Conservation (phyloP, 2,888 invertebrate species). For the Oegoconia quadripuncta region DNA sequence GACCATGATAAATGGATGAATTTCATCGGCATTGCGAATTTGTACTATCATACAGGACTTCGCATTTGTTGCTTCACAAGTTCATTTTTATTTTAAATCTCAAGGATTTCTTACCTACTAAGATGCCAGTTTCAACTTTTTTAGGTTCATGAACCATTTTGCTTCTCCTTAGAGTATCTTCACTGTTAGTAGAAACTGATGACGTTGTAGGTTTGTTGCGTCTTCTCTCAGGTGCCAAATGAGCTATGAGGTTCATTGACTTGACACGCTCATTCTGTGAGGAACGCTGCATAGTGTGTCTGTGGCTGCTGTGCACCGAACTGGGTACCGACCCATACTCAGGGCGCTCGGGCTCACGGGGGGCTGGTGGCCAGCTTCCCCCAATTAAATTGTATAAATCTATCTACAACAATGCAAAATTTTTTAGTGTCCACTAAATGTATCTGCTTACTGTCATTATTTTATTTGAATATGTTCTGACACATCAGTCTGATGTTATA, state of each 20-base stretch:
- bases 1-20: too few species aligned
- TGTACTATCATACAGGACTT: too few species aligned
- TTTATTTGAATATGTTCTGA: too few species aligned
- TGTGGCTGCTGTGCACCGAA: slow-evolving; percentile 41
- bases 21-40: too few species aligned
- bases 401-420: slow-evolving; percentile 40
- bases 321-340: slow-evolving; percentile 46
- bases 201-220: slow-evolving; percentile 43
- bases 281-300: slow-evolving; percentile 60
- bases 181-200: slow-evolving; percentile 24
- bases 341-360: slow-evolving; percentile 45
- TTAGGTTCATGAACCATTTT: slow-evolving; percentile 72
- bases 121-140: slow-evolving; percentile 66
- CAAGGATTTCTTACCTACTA: slow-evolving; percentile 32
- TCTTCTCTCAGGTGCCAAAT: slow-evolving; percentile 67
- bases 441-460: too few species aligned
- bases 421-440: background rate
- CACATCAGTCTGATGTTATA: too few species aligned
- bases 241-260: slow-evolving; percentile 79
- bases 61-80: too few species aligned
- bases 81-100: too few species aligned
- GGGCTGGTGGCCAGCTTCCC: slow-evolving; percentile 73
- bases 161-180: slow-evolving; percentile 32
- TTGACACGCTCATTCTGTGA: slow-evolving; percentile 72
- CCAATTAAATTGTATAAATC: slow-evolving; percentile 68